These are phyloP conservation scores for Pheosia gnoma DNA, from an alignment of 2,888 invertebrate genomes.

Conservation along the genomic window DNA sequence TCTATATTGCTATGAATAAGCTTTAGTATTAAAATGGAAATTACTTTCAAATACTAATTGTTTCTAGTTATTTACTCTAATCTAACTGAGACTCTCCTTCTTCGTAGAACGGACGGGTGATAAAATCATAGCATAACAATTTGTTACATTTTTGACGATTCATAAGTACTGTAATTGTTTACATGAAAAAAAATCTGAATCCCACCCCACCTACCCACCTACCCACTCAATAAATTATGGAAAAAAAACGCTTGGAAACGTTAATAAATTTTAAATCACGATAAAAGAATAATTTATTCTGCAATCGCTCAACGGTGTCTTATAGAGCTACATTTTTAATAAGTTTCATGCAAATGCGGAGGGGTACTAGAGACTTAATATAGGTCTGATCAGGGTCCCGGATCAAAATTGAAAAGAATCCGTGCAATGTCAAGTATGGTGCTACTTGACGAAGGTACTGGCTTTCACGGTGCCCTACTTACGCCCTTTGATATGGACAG, in stretches of 20 bases:
- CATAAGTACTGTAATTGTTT: too few relatives aligned
- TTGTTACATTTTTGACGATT: too few relatives aligned
- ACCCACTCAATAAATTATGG: neutral
- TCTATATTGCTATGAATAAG: too few relatives aligned
- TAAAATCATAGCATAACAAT: too few relatives aligned
- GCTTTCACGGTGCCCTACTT: conserved; percentile 66
- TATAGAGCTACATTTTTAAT: conserved; percentile 68
- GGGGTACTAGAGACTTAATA: conserved; percentile 68
- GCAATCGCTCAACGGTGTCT: conserved; percentile 48
- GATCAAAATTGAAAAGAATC: conserved; percentile 74
- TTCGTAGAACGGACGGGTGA: too few relatives aligned
- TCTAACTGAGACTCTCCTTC: too few relatives aligned
- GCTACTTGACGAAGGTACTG: conserved; percentile 75
- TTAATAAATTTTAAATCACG: conserved; percentile 31
- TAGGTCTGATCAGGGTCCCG: conserved; percentile 65
- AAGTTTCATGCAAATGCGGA: conserved; percentile 78
- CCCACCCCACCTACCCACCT: too few relatives aligned
- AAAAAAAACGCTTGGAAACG: conserved; percentile 2
- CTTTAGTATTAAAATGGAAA: too few relatives aligned
- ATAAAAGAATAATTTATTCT: conserved; percentile 50
- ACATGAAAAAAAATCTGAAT: too few relatives aligned
- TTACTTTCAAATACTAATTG: too few relatives aligned
- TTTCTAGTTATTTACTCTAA: too few relatives aligned
- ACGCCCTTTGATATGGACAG: conserved; percentile 59
- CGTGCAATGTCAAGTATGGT: conserved; percentile 68